Base-by-base conservation (phyloP, 2,797 vertebrate species). In the Myripristis murdjan region DNA sequence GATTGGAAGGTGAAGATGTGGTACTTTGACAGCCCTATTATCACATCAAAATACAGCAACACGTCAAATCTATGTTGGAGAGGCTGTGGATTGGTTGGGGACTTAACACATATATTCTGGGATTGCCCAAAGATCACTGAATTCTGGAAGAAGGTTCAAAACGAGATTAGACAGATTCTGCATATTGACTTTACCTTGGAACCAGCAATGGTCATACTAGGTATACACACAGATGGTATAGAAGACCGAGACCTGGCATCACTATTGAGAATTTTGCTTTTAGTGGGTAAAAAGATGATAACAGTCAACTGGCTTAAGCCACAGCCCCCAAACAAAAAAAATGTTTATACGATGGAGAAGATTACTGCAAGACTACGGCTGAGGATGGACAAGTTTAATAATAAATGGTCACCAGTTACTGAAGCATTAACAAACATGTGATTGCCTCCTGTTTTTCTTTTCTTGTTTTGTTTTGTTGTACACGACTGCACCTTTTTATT, bases 361-460 rank as follows among this genome's bases (percentile, higher is more conserved):
- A 58, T 47, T 9, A 67, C 67, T 33, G 51, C 48, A 33, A 53
- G 16, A 49, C 55, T 33, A 35, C 47, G 68, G 23, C 0, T 73
- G 4, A 62, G 64, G 52, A 22, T 2, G 35, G 23, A 39, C 15
- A 23, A 1, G 28, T 56, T 56, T 53, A 15, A 7, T 2, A 4
- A n/a, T n/a, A 18, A n/a, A n/a, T n/a, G 48, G 24, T 11, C 11
- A 35, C 16, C 28, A 28, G 2, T 28, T n/a, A n/a, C n/a, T n/a
- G n/a, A n/a, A n/a, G n/a, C n/a, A n/a, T n/a, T n/a, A n/a, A n/a
- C n/a, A n/a, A n/a, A n/a, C n/a, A n/a, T n/a, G n/a, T n/a, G n/a
- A n/a, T n/a, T n/a, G n/a, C n/a, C n/a, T n/a, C n/a, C n/a, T n/a
- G n/a, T n/a, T n/a, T n/a, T n/a, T n/a, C n/a, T n/a, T n/a, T n/a